Conservation (phyloP, 1,140 invertebrate species). For the Mya arenaria region DNA sequence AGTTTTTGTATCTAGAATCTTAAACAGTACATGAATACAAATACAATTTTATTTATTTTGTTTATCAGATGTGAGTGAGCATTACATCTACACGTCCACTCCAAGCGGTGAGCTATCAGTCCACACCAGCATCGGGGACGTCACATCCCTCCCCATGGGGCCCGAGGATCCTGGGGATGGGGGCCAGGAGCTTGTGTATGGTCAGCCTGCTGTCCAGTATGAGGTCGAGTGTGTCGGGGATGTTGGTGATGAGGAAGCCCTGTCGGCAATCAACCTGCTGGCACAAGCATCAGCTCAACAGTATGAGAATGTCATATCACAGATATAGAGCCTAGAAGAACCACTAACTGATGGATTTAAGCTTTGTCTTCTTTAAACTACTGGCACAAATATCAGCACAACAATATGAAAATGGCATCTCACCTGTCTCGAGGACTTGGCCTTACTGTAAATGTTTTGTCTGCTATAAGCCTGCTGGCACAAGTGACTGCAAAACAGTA, state of each 20-base stretch:
- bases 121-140: no score
- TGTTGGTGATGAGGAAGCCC: slow-evolving; percentile 49
- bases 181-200: slow-evolving; percentile 45
- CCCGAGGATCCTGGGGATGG: no score
- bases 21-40: neutral
- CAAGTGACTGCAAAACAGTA: slow-evolving; percentile 47
- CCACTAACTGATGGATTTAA: no score
- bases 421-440: no score
- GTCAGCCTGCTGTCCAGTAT: slow-evolving; percentile 50
- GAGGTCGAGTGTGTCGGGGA: slow-evolving; percentile 55
- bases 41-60: neutral
- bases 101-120: no score
- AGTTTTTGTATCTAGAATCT: no score
- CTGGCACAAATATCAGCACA: neutral
- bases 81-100: slow-evolving; percentile 44
- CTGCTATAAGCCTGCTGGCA: slow-evolving; percentile 36
- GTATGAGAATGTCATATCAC: slow-evolving; percentile 48
- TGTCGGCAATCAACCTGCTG: slow-evolving; percentile 48
- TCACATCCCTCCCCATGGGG: no score
- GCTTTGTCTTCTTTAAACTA: no score
- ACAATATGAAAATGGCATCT: slow-evolving; percentile 9
- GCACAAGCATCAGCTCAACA: slow-evolving; percentile 50
- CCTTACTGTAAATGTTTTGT: no score
- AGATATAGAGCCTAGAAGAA: no score
- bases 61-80: neutral